A percentile compares a stretch with the other conserved stretches of the same genome.
phyloP scores from a whole-genome alignment of 2,888 invertebrate species.

The Hypomecis punctinalis region DNA sequence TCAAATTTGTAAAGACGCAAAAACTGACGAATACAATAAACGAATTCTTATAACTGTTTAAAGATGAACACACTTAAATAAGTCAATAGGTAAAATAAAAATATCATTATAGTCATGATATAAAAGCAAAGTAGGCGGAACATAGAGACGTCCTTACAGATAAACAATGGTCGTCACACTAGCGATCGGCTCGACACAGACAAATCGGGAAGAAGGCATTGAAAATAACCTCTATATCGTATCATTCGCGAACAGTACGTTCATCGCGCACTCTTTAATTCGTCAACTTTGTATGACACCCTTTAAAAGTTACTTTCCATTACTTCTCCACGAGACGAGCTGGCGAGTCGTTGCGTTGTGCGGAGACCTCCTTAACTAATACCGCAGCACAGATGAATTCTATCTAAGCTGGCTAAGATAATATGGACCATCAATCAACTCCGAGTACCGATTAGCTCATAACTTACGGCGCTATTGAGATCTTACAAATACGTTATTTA shows the following conservation, averaged over 20 bases:
- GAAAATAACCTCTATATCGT: too few relatives aligned
- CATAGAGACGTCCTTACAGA: slow-evolving; percentile 12
- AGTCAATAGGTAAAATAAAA: neutral
- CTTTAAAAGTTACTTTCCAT: neutral
- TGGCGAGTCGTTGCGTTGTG: neutral
- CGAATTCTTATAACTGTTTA: neutral
- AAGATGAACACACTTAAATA: neutral
- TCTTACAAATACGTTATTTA: slow-evolving; percentile 70
- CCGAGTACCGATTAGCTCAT: slow-evolving; percentile 53
- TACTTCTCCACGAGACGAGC: neutral
- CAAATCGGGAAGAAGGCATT: neutral
- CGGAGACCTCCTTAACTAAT: slow-evolving; percentile 6
- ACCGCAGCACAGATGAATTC: slow-evolving; percentile 4
- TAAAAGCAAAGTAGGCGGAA: slow-evolving; percentile 18
- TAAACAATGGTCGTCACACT: neutral
- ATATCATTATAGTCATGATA: neutral
- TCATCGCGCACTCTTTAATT: too few relatives aligned
- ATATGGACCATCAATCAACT: slow-evolving; percentile 5
- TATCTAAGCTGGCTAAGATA: neutral
- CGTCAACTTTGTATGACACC: neutral
- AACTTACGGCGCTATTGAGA: slow-evolving; percentile 77
- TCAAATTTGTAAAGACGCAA: neutral
- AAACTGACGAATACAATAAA: neutral
- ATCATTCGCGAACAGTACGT: too few relatives aligned
- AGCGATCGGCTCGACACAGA: neutral